Conservation (phyloP, 2,888 invertebrate species). For the Watsonalla cultraria region DNA sequence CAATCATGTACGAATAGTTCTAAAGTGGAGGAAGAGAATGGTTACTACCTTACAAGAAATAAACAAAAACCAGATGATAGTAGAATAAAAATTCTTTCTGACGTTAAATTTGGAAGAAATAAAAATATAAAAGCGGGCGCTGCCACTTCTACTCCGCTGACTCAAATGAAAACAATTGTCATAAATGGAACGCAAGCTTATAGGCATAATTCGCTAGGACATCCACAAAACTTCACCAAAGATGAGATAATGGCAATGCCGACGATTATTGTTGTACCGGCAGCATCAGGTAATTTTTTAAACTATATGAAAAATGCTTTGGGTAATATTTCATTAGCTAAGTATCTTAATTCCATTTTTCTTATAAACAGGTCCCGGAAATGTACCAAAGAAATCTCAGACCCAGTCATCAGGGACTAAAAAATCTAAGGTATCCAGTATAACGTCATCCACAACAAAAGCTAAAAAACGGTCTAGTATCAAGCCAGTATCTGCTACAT, state of each 20-base stretch:
- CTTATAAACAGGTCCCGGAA: conserved; percentile 33
- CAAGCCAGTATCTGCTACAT: neutral
- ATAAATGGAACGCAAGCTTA: conserved; percentile 66
- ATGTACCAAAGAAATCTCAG: conserved; percentile 19
- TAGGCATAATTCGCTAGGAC: conserved; percentile 28
- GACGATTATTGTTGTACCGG: conserved; percentile 63
- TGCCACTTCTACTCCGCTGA: conserved; percentile 51
- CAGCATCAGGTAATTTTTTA: conserved; percentile 46
- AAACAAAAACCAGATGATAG: conserved; percentile 38
- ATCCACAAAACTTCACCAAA: conserved; percentile 42
- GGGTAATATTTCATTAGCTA: too few relatives aligned
- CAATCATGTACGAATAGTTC: conserved; percentile 4
- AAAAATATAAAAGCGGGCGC: conserved; percentile 30
- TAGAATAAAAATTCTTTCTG: conserved; percentile 64
- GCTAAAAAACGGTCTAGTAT: neutral
- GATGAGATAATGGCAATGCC: conserved; percentile 78
- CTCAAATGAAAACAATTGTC: conserved; percentile 55
- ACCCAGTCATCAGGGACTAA: conserved; percentile 21
- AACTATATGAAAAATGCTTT: neutral
- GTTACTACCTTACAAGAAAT: conserved; percentile 11
- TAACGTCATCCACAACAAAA: neutral
- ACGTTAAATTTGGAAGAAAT: conserved; percentile 55
- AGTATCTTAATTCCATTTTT: conserved; percentile 3
- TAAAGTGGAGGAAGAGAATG: neutral
- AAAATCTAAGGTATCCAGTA: conserved; percentile 11